Evolutionary conservation across 92 coral and sea anemone species (phyloP).

Genomic region (Galaxea fascicularis): DNA sequence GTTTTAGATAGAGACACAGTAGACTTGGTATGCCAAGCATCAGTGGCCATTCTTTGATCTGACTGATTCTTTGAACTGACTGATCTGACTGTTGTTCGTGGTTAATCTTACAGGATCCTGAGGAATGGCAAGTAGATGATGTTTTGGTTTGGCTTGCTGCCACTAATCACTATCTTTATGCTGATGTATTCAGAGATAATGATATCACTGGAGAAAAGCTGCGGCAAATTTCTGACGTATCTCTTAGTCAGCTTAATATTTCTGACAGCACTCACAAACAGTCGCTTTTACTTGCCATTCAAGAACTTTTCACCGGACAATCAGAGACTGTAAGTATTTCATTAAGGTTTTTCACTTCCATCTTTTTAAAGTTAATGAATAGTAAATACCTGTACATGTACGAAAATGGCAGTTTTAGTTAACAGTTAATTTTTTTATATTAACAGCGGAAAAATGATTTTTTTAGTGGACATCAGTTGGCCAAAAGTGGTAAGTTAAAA

Average conservation of each 20-base stretch:
- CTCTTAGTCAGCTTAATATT: constrained; percentile 70
- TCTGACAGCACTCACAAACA: constrained; percentile 76
- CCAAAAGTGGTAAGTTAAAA: constrained; percentile 55
- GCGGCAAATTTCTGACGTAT: constrained; percentile 23
- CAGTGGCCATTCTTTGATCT: too few species aligned
- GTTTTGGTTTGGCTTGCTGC: constrained; percentile 91
- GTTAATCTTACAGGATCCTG: constrained; percentile 58
- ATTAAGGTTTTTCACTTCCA: background rate
- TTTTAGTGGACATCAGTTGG: constrained; percentile 65
- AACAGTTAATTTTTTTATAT: too few species aligned
- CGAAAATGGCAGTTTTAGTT: background rate
- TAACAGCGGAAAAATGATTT: constrained; percentile 38
- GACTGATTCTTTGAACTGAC: too few species aligned
- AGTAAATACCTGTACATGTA: too few species aligned
- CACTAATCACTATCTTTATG: constrained; percentile 77
- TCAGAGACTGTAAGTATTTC: constrained; percentile 80
- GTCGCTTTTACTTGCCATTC: constrained; percentile 75
- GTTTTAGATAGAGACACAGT: too few species aligned
- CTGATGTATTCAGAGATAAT: constrained; percentile 76
- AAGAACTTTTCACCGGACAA: constrained; percentile 76
- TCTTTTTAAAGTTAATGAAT: too few species aligned
- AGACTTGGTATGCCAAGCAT: too few species aligned
- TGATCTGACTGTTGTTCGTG: background rate
- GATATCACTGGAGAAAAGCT: constrained; percentile 71
- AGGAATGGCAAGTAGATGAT: constrained; percentile 86